Evolutionary conservation across 2,113 vertebrate species (phyloP).

Genomic region (Muntiacus reevesi): DNA sequence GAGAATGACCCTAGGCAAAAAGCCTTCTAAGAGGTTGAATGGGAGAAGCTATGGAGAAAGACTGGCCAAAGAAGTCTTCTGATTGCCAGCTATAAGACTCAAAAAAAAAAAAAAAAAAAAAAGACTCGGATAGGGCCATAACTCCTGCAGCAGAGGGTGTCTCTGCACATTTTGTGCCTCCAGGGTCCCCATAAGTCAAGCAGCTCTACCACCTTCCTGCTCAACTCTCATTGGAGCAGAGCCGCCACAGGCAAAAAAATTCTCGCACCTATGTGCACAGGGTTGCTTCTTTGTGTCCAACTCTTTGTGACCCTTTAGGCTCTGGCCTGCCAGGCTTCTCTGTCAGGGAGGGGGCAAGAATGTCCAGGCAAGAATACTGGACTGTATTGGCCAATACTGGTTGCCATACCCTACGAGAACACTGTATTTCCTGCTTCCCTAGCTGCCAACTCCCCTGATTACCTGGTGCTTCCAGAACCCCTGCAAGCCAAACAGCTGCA

Average conservation of each 20-base stretch:
- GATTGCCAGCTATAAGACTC: not conserved
- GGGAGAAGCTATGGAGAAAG: not conserved
- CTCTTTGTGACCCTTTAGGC: not conserved
- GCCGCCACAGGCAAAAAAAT: not conserved
- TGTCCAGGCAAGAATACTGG: not conserved
- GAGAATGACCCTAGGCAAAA: not conserved
- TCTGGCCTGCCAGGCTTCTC: not conserved
- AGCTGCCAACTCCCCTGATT: not conserved
- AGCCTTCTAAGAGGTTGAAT: not conserved
- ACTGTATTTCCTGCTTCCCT: not conserved
- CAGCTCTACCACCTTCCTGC: not conserved
- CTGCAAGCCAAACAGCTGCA: not conserved
- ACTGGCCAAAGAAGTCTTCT: not conserved
- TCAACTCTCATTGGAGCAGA: not conserved
- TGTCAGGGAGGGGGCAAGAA: not conserved
- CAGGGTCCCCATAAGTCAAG: not conserved
- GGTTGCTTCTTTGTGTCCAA: rapidly evolving
- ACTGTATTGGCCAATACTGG: not conserved
- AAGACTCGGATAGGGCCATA: not conserved
- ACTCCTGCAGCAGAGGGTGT: not conserved
- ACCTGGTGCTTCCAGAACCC: not conserved
- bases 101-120: not conserved
- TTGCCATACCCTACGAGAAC: not conserved
- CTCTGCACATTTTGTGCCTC: not conserved
- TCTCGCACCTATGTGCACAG: not conserved